Base-by-base conservation (phyloP, 2,797 vertebrate genomes). In the Lerista edwardsae region DNA sequence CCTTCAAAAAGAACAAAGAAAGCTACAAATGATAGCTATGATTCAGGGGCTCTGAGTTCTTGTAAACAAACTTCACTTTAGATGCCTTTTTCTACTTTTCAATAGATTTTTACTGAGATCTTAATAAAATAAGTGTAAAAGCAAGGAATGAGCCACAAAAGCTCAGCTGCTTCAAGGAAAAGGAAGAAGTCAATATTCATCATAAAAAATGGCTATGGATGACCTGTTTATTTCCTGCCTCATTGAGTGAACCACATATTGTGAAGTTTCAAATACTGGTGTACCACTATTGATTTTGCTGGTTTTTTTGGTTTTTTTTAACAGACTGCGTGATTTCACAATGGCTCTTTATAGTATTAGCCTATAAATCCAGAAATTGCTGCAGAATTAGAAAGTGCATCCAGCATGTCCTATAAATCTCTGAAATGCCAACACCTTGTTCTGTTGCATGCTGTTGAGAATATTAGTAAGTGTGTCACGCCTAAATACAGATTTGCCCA, bases 321-420 rank as follows among this genome's bases (percentile, higher is more conserved):
- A 3, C 15, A 15, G 57, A 27, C 1, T 64, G 39, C 29, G 41
- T 85, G n/a, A 55, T 72, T 85, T 75, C 75, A 39, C 14, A 86
- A 68, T 75, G 31, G 1, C 10, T 57, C 29, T 69, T 47, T n/a
- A n/a, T 36, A 31, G 65, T 44, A 62, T 86, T 83, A 71, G 61
- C 34, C 3, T 74, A 3, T 75, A 79, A n/a, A 83, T 55, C 12
- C 62, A 85, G 71, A 85, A 87, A 89, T 84, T 73, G 68, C 21
- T 78, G 31, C 47, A 15, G 86, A 6, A 47, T 83, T 79, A 84
- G 47, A 8, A 88, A 23, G 65, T 4, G 3, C 69, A 71, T 84
- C 8, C 36, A 39, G 17, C 14, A 29, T 64, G 41, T 51, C n/a
- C 0, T 11, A 78, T n/a, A 73, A 59, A 57, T n/a, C 44, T 25